phyloP scores from a whole-genome alignment of 2,888 invertebrate genomes.

The Macrophya alboannulata region DNA sequence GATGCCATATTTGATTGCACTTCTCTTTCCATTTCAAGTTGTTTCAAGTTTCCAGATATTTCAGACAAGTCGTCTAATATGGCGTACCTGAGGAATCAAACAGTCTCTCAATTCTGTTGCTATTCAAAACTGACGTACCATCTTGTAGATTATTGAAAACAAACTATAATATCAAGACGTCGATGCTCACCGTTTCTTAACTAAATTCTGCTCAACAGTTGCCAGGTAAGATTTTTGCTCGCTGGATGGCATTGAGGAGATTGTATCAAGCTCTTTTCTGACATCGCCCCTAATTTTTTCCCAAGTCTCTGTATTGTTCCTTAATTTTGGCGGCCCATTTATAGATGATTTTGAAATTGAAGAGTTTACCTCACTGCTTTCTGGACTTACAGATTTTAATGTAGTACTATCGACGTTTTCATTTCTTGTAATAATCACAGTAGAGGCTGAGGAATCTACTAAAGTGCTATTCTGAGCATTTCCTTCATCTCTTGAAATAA shows the following conservation, averaged over 20 bases:
- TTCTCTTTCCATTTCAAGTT: slow-evolving; percentile 75
- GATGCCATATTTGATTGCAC: slow-evolving; percentile 69
- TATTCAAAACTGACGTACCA: not conserved
- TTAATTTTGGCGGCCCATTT: slow-evolving; percentile 12
- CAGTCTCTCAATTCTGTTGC: not conserved
- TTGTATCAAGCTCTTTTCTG: slow-evolving; percentile 65
- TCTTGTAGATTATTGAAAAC: not conserved
- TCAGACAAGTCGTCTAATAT: slow-evolving; percentile 76
- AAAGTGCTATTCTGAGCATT: slow-evolving; percentile 25
- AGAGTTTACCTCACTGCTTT: not conserved
- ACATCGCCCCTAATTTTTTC: slow-evolving; percentile 68
- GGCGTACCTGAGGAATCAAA: slow-evolving; percentile 68
- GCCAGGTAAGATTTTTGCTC: slow-evolving; percentile 67
- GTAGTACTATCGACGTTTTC: not conserved
- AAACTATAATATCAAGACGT: slow-evolving; percentile 44
- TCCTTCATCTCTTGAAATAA: slow-evolving; percentile 56
- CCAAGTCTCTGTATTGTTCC: slow-evolving; percentile 60
- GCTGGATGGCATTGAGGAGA: slow-evolving; percentile 63
- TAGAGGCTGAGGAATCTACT: slow-evolving; percentile 40
- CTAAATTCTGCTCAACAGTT: slow-evolving; percentile 71
- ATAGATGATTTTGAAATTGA: not conserved
- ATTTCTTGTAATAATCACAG: slow-evolving; percentile 35
- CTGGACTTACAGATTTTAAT: not conserved
- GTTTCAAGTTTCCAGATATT: slow-evolving; percentile 74
- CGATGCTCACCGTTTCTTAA: slow-evolving; percentile 71